Percentiles rank a stretch among this genome's conserved stretches.
These are phyloP conservation scores for Drepana falcataria DNA, from an alignment of 2,888 invertebrate species.

Conservation along the genomic window DNA sequence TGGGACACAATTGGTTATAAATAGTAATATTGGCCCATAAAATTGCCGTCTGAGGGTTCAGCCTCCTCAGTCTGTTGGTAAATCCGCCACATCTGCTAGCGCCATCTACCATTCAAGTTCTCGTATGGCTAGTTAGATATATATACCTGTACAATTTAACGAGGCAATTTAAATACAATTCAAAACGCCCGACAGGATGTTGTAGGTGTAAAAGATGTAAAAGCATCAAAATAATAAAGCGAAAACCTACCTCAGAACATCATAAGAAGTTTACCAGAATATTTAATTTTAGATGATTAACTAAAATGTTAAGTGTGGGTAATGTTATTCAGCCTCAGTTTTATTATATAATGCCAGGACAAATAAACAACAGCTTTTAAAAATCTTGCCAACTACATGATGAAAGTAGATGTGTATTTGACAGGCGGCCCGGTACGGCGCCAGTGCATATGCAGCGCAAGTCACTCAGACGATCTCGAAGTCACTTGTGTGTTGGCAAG, in stretches of 20 bases:
- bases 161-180: background rate
- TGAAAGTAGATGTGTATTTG: too few species aligned
- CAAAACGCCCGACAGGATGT: background rate
- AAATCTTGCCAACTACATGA: background rate
- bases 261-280: background rate
- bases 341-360: background rate
- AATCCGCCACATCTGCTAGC: too few species aligned
- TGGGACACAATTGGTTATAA: too few species aligned
- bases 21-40: too few species aligned
- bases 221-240: background rate
- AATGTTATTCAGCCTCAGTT: background rate
- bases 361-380: background rate
- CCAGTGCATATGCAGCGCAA: too few species aligned
- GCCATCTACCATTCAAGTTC: too few species aligned
- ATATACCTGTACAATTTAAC: background rate
- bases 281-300: background rate
- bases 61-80: too few species aligned
- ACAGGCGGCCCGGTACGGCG: too few species aligned
- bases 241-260: background rate
- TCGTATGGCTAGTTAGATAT: background rate
- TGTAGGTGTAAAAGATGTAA: background rate
- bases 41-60: too few species aligned
- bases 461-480: too few species aligned
- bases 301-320: background rate
- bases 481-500: too few species aligned